Evolutionary conservation across 2,797 vertebrate genomes (phyloP).

Genomic region (Furcifer pardalis): DNA sequence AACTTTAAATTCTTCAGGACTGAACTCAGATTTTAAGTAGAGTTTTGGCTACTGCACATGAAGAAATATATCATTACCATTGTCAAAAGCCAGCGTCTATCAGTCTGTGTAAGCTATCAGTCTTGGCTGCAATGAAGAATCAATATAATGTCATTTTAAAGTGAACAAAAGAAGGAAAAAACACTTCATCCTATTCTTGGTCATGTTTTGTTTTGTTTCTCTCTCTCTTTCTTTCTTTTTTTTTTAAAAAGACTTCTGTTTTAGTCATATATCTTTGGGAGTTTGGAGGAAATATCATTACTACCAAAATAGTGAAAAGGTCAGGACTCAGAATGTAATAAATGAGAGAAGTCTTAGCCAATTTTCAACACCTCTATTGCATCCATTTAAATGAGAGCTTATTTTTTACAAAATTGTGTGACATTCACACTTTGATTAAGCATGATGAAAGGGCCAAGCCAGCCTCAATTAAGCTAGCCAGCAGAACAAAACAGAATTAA

Average conservation of each 20-base stretch:
- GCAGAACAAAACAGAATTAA: slow-evolving; percentile 35
- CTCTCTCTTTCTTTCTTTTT: background rate
- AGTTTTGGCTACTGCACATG: too few relatives aligned
- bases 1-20: too few relatives aligned
- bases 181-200: background rate
- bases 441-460: slow-evolving; percentile 47
- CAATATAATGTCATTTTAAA: background rate
- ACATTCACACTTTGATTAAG: slow-evolving; percentile 56
- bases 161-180: background rate
- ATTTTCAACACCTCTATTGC: slow-evolving; percentile 41
- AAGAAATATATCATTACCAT: background rate
- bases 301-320: slow-evolving; percentile 57
- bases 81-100: background rate
- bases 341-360: slow-evolving; percentile 40
- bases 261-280: slow-evolving; percentile 21
- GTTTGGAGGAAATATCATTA: slow-evolving; percentile 50
- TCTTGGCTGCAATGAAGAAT: background rate
- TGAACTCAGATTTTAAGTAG: too few relatives aligned
- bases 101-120: background rate
- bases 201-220: background rate
- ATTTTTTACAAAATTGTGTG: slow-evolving; percentile 49
- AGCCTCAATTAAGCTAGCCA: slow-evolving; percentile 38
- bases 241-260: slow-evolving; percentile 2
- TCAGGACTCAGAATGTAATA: slow-evolving; percentile 48
- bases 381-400: slow-evolving; percentile 59